phyloP scores from a whole-genome alignment of 1,140 invertebrate species.

The Yoshiicerus persimilis region DNA sequence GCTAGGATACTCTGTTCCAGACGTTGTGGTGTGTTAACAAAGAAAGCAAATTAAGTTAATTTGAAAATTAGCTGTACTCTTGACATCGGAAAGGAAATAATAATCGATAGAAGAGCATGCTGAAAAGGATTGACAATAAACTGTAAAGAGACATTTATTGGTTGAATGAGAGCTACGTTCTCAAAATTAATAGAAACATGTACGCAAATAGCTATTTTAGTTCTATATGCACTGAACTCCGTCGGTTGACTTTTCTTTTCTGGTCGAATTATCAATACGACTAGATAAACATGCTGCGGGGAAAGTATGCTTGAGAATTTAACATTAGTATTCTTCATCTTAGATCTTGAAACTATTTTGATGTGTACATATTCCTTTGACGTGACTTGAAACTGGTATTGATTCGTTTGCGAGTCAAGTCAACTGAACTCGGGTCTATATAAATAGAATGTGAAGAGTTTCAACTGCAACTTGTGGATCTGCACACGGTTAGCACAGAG shows the following conservation, averaged over 20 bases:
- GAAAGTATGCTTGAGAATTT: not conserved
- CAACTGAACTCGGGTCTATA: not conserved
- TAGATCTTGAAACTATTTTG: not conserved
- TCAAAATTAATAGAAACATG: not conserved
- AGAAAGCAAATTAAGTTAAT: too few relatives aligned
- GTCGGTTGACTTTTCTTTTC: not conserved
- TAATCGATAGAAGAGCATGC: too few relatives aligned
- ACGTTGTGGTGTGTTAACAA: too few relatives aligned
- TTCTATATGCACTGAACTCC: not conserved
- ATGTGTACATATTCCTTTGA: not conserved
- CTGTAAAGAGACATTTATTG: too few relatives aligned
- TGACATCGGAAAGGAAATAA: too few relatives aligned
- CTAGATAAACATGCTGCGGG: not conserved
- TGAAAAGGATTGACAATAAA: too few relatives aligned
- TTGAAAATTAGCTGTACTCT: too few relatives aligned
- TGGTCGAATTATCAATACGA: not conserved
- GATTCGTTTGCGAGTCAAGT: not conserved
- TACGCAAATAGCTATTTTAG: not conserved
- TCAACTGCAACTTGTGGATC: not conserved
- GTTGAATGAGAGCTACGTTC: too few relatives aligned
- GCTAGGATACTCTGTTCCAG: too few relatives aligned
- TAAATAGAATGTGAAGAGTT: not conserved
- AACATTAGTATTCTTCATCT: not conserved
- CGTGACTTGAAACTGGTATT: not conserved
- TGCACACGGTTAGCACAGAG: not conserved